A percentile compares a stretch with the other conserved stretches of the same genome.
Conservation (phyloP, 2,113 vertebrate species). For the Calidris pugnax region DNA sequence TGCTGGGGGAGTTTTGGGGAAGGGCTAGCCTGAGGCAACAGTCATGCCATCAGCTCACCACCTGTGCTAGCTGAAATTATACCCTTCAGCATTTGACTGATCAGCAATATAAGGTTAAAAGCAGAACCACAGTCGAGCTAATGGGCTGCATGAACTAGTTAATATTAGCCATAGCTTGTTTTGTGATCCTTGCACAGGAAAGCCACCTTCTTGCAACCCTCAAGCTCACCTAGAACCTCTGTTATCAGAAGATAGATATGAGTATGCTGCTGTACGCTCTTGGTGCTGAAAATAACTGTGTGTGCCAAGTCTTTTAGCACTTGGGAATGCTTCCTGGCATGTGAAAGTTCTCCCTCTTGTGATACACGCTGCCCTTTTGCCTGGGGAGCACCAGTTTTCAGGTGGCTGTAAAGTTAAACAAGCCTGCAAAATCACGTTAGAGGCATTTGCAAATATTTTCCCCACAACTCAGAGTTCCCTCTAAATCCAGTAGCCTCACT, state of each 20-base stretch:
- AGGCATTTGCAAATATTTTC: background rate
- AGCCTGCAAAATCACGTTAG: background rate
- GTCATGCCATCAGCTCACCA: background rate
- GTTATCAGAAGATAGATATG: background rate
- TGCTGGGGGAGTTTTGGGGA: background rate
- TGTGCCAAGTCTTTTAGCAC: background rate
- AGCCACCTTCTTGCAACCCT: background rate
- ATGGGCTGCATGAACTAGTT: background rate
- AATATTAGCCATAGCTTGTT: background rate
- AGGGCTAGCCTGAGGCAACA: background rate
- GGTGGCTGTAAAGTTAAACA: background rate
- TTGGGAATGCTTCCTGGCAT: background rate
- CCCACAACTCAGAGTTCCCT: background rate
- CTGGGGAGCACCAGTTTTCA: background rate
- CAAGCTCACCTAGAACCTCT: background rate
- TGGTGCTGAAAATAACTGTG: background rate
- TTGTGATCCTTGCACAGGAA: background rate
- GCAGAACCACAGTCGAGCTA: background rate
- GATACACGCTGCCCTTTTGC: background rate
- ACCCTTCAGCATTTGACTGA: background rate
- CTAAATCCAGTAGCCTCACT: background rate
- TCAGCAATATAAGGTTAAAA: background rate
- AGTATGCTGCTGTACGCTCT: background rate
- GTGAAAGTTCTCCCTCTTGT: background rate
- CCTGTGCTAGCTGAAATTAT: background rate